These are phyloP conservation scores for Chrysogorgia sp. DNA, from an alignment of 92 coral and sea anemone species.

Conservation along the genomic window DNA sequence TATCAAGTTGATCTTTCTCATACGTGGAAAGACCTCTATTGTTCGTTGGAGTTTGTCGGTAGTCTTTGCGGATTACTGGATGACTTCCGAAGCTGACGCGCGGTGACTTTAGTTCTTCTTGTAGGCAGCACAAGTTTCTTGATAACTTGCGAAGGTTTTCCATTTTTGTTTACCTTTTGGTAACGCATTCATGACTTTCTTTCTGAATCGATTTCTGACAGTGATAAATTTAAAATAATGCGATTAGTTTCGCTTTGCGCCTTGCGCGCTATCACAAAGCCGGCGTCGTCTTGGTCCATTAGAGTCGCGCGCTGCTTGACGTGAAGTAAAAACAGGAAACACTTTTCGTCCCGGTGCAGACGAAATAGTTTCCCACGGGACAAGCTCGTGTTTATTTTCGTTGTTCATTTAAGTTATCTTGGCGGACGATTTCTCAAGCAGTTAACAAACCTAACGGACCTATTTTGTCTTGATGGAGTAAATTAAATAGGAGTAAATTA, in stretches of 20 bases:
- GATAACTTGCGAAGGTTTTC: no score
- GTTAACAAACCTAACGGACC: no score
- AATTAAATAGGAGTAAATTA: neutral
- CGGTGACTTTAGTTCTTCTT: neutral
- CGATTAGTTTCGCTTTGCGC: neutral
- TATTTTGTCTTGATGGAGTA: no score
- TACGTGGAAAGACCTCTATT: constrained; percentile 12
- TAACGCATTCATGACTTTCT: no score
- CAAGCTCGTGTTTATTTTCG: neutral
- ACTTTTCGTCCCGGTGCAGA: neutral
- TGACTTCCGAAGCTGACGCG: neutral
- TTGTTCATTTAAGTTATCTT: neutral
- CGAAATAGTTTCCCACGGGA: neutral
- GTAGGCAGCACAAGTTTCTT: no score
- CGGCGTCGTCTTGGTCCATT: no score
- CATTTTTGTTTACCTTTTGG: no score
- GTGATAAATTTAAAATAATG: neutral
- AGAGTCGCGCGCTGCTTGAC: no score
- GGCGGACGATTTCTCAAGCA: no score
- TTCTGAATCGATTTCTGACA: no score
- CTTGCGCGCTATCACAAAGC: no score
- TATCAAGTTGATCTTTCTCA: constrained; percentile 19
- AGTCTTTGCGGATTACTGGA: constrained; percentile 38
- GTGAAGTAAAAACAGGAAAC: no score
- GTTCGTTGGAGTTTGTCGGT: constrained; percentile 34